phyloP scores from a whole-genome alignment of 2,113 vertebrate genomes.

The Vidua macroura region DNA sequence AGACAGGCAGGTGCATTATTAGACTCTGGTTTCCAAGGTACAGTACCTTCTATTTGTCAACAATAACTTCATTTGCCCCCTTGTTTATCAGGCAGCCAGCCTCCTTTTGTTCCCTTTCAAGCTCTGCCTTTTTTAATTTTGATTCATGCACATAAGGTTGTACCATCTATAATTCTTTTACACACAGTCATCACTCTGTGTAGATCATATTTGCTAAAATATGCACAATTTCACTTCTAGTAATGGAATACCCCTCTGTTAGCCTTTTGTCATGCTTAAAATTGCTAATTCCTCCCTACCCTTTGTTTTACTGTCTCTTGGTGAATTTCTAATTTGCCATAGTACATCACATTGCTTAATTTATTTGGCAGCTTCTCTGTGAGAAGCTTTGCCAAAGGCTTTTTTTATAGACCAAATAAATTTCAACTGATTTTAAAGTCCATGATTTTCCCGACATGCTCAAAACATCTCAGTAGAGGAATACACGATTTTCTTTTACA shows the following conservation, averaged over 20 bases:
- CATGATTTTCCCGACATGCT: conserved; percentile 26
- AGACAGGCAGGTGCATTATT: neutral
- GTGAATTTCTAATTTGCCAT: conserved; percentile 42
- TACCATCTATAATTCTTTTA: neutral
- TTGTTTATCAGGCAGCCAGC: conserved; percentile 8
- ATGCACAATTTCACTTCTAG: neutral
- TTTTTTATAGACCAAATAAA: conserved; percentile 54
- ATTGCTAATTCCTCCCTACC: conserved; percentile 41
- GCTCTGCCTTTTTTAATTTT: neutral
- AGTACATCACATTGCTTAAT: conserved; percentile 33
- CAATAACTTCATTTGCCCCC: conserved; percentile 20
- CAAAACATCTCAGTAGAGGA: neutral
- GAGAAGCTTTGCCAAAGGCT: conserved; percentile 53
- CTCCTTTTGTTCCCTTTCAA: neutral
- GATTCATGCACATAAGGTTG: neutral
- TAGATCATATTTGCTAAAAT: neutral
- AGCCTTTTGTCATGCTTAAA: conserved; percentile 30
- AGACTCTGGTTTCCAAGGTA: conserved; percentile 18
- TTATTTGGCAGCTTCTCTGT: conserved; percentile 56
- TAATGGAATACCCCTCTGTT: conserved; percentile 5
- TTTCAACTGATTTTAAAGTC: conserved; percentile 25
- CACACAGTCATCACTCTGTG: neutral
- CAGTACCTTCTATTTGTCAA: conserved; percentile 23
- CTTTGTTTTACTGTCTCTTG: conserved; percentile 56
- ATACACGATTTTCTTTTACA: conserved; percentile 9